Base-by-base conservation (phyloP, 2,888 invertebrate genomes). In the Pelosia muscerda region DNA sequence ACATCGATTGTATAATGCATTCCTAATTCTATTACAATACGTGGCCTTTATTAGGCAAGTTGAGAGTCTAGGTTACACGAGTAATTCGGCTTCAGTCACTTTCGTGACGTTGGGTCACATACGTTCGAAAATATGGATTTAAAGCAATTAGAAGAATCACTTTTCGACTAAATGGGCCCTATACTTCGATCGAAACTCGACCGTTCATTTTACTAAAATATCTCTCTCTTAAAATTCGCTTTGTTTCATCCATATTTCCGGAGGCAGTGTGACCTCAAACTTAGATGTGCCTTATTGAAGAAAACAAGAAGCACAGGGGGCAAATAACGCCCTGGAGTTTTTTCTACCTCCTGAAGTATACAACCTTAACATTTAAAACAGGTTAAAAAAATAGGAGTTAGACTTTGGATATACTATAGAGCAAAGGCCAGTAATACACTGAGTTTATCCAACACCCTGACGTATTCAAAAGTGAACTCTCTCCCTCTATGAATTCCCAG, bases 371-470 rank as follows among this genome's bases (percentile, higher is more conserved):
- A 89, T 91, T 91, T 90, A 93, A 94, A 94, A 94, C 88, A 94
- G 94, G 92, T 89, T 94, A 94, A 94, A 94, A 94, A 94, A 94
- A 94, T 94, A 94, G 94, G 94, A 94, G 90, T 92, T 93, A 93
- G 92, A 93, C 86, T 92, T 93, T 94, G 94, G 94, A 92, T 93
- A 92, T 90, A 90, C 86, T 90, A 91, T 85, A 88, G 87, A 80
- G 74, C 81, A 80, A 71, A 79, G 82, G 81, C 81, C 76, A 78
- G 74, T 74, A 78, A 72, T 81, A 73, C 75, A 81, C 65, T 69
- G 71, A 65, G 26, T 19, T 58, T 15, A 6, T 31, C 34, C 34
- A 55, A 65, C 70, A 67, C 22, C 58, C n/a, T 54, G 38, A 19
- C 22, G 56, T 61, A 70, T 38, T 55, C 42, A 65, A 38, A 66